Evolutionary conservation across 1,140 invertebrate species (phyloP), one percentile per base, ranked within the genome.

Genomic region (Cardiocondyla obscurior): DNA sequence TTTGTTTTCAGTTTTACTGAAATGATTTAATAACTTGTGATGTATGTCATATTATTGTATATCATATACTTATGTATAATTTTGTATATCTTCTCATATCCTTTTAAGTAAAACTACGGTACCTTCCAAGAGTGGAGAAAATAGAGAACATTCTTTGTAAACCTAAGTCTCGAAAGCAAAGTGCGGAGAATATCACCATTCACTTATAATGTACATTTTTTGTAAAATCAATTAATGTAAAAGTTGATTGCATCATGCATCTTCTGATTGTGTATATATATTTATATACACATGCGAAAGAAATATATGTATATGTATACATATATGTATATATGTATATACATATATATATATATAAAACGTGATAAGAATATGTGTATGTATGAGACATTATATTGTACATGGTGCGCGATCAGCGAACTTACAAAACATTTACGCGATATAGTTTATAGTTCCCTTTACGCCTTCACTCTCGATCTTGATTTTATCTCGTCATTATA

Each of bases 161-260:
- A 86, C 22, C 36, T 55, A 85, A 84, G 57, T 79, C 51, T 49
- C 60, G 74, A 82, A 81, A 36, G 51, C 69, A 79, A 83, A 70
- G 70, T 73, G 83, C 76, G 83, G 87, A 62, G 28, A 87, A 77
- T 82, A 84, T 89, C 89, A 88, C 51, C 64, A 88, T 91, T 88
- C 81, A 83, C 76, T 84, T 87, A 67, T 67, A 90, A 88, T 92
- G 90, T 92, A 92, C 86, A 92, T 92, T 93, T 90, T 89, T 87
- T 93, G 91, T 92, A 92, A 93, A 93, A 90, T 92, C 83, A 83
- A 86, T 90, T 89, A 83, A 86, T 87, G 60, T 89, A 87, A 89
- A 90, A 88, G 81, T 89, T 87, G 86, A 88, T 89, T 91, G 89
- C 84, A 86, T 92, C 91, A 90, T 92, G 90, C 90, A 92, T 92